Conservation (phyloP, 2,113 vertebrate genomes). For the Bungarus multicinctus region DNA sequence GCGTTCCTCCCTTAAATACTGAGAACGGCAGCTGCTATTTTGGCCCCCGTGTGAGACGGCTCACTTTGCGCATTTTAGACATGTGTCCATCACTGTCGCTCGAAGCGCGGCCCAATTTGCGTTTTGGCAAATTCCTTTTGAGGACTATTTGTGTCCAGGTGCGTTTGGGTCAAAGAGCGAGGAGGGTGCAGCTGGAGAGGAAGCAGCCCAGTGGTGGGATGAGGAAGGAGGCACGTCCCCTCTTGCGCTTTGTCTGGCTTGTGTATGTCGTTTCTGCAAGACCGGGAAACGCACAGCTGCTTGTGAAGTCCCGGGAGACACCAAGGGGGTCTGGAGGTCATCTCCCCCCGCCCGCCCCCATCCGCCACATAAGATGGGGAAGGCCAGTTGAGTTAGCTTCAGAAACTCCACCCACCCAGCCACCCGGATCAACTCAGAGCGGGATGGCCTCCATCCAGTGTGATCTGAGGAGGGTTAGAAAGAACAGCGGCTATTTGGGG, state of each 20-base stretch:
- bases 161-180: background rate
- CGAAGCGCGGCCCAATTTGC: background rate
- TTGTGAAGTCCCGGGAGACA: background rate
- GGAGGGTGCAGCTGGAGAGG: accelerated
- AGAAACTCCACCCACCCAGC: background rate
- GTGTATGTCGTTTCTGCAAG: background rate
- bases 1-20: background rate
- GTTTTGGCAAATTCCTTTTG: too few relatives aligned
- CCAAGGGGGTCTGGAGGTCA: background rate
- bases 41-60: too few relatives aligned
- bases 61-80: background rate
- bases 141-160: background rate
- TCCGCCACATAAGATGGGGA: background rate
- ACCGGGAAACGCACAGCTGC: background rate
- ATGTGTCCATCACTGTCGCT: background rate
- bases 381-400: background rate
- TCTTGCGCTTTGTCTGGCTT: background rate
- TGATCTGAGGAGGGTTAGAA: background rate
- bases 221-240: too few relatives aligned
- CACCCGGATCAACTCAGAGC: too few relatives aligned
- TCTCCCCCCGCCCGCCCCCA: too few relatives aligned
- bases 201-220: accelerated
- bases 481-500: background rate
- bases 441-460: background rate
- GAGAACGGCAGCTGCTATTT: background rate